Evolutionary conservation across 2,113 vertebrate species (phyloP), one percentile per base, ranked within the genome.

Genomic region (Ivindomyrus marchei): DNA sequence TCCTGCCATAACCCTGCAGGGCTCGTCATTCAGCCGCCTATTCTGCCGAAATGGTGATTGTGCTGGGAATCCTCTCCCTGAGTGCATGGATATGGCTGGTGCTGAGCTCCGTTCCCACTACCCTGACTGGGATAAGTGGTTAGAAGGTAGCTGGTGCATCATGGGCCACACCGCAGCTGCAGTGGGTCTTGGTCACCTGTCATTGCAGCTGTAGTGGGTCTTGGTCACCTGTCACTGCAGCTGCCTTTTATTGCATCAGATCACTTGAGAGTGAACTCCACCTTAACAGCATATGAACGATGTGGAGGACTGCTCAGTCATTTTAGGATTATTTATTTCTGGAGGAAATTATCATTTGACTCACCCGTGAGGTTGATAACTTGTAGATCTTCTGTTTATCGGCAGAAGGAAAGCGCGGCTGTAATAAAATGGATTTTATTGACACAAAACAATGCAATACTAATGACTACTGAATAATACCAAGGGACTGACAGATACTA

Each of bases 31-130:
- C 39, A 8, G 56, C 58, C 6, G 10, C 47, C 42, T 70, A 13
- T 31, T 46, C 1, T 27, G 58, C 49, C 15, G 1, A 47, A 21
- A 47, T 45, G 39, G 21, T 1, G 15, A 17, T 11, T 47, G 39
- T 21, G 15, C 87, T 1, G 36, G 87, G 31, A 27, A 50, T 27
- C 27, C 85, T 19, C 15, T 53, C 46, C 36, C 85, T 3, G 21
- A 24, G 4, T 24, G 8, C 19, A 24, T 52, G 27, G 93, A 85
- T 93, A 93, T 88, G 91, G 92, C 85, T 92, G 91, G 92, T 91
- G 50, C 92, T 88, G 90, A 92, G 87, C 66, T 91, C 91, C 88
- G 91, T 91, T 77, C 84, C 58, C 58, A 27, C 8, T n/a, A n/a
- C 58, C 9, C 58, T 27, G n/a, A 66, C 58, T n/a, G 58, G 5